phyloP scores from a whole-genome alignment of 2,113 vertebrate genomes.

The Galemys pyrenaicus region DNA sequence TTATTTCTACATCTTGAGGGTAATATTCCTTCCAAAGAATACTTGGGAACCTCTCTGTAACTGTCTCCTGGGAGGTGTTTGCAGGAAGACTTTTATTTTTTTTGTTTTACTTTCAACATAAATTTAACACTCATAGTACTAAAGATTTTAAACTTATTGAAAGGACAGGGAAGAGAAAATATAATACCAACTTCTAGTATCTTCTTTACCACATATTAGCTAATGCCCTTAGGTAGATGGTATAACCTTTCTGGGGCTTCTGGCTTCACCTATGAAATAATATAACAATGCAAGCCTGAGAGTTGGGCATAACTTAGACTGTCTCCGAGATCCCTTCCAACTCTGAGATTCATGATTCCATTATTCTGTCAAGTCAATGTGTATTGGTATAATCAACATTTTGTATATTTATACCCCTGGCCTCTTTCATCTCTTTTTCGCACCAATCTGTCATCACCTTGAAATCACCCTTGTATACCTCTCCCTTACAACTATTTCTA shows the following conservation, averaged over 20 bases:
- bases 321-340: constrained; percentile 10
- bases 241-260: neutral
- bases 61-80: neutral
- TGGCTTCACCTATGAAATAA: constrained; percentile 62
- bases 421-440: constrained; percentile 19
- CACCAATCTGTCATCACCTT: constrained; percentile 18
- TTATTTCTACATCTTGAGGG: neutral
- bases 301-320: constrained; percentile 26
- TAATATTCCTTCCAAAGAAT: neutral
- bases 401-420: neutral
- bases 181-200: neutral
- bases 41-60: neutral
- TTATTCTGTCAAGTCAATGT: constrained; percentile 9
- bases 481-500: constrained; percentile 3
- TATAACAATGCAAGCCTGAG: constrained; percentile 43
- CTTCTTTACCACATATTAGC: constrained; percentile 1
- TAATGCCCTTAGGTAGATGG: constrained; percentile 4
- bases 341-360: neutral
- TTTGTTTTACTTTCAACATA: constrained; percentile 16
- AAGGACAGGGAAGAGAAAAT: neutral
- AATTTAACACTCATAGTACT: constrained; percentile 24
- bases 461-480: neutral
- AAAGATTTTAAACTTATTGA: neutral
- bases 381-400: neutral
- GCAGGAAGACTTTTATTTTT: neutral